phyloP scores from a whole-genome alignment of 2,888 invertebrate species.

The Ecdyonurus torrentis region DNA sequence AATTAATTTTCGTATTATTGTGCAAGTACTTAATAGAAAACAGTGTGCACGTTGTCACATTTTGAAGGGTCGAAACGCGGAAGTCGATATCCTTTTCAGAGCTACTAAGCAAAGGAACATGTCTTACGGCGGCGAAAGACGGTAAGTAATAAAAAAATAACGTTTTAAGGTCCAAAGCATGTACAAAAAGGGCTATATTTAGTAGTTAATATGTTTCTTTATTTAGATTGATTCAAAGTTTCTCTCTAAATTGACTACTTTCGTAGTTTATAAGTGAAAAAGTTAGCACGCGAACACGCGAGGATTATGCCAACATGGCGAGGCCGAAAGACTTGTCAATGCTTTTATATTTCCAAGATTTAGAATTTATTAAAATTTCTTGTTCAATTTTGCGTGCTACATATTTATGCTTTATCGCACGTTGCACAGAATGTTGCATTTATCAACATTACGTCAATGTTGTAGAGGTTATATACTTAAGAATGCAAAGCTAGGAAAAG shows the following conservation, averaged over 20 bases:
- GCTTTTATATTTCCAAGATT: neutral
- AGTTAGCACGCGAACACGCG: neutral
- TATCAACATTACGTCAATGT: no score
- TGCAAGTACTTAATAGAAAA: neutral
- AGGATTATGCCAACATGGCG: slow-evolving; percentile 1
- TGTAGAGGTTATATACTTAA: no score
- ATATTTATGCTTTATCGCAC: no score
- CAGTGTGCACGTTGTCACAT: neutral
- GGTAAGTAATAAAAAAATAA: neutral
- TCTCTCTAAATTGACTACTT: neutral
- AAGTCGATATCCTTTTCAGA: neutral
- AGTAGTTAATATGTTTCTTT: neutral
- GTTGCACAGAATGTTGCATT: no score
- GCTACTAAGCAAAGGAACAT: neutral
- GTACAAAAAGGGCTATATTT: neutral
- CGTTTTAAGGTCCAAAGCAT: neutral
- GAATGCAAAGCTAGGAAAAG: no score
- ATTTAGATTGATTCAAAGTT: neutral
- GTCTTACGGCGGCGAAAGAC: neutral
- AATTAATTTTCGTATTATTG: no score
- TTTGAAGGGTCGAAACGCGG: neutral
- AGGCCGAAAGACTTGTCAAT: neutral
- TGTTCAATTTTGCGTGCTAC: no score
- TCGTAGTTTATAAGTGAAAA: neutral
- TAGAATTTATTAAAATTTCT: neutral